Evolutionary conservation across 1,140 invertebrate species (phyloP).

Genomic region (Drosophila bocki): DNA sequence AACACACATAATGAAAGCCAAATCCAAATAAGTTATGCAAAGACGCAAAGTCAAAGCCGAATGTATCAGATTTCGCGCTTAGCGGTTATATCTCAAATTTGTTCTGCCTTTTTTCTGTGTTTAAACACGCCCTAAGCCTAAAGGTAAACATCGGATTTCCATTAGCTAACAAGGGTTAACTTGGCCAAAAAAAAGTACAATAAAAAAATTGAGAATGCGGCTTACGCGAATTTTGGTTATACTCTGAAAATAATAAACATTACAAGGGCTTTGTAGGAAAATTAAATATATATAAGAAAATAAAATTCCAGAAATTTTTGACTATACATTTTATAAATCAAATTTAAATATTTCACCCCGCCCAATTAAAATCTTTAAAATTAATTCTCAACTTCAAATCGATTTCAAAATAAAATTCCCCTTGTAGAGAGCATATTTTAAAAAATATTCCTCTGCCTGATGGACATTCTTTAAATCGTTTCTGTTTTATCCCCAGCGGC

Average conservation of each 20-base stretch:
- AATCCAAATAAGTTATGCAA: slow-evolving; percentile 70
- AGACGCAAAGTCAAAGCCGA: slow-evolving; percentile 39
- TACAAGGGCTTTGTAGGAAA: too few relatives aligned
- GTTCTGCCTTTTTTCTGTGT: slow-evolving; percentile 21
- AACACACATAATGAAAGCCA: slow-evolving; percentile 27
- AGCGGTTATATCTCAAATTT: slow-evolving; percentile 42
- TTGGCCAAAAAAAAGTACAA: slow-evolving; percentile 15
- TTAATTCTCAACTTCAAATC: not conserved
- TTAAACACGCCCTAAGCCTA: slow-evolving; percentile 60
- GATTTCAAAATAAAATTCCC: not conserved
- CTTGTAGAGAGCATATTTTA: not conserved
- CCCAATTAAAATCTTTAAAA: too few relatives aligned
- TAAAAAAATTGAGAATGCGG: slow-evolving; percentile 10
- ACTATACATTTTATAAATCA: not conserved
- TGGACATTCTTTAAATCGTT: slow-evolving; percentile 40
- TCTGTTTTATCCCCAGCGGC: slow-evolving; percentile 11
- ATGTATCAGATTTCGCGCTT: slow-evolving; percentile 80
- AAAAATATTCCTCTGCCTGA: not conserved
- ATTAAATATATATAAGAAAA: too few relatives aligned
- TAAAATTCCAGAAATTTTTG: too few relatives aligned
- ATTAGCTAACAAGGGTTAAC: slow-evolving; percentile 56
- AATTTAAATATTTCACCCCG: too few relatives aligned
- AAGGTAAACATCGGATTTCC: slow-evolving; percentile 72
- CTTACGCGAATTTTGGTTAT: not conserved
- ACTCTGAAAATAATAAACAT: slow-evolving; percentile 6